Base-by-base conservation (phyloP, 2,797 vertebrate species). In the Acropternis orthonyx region DNA sequence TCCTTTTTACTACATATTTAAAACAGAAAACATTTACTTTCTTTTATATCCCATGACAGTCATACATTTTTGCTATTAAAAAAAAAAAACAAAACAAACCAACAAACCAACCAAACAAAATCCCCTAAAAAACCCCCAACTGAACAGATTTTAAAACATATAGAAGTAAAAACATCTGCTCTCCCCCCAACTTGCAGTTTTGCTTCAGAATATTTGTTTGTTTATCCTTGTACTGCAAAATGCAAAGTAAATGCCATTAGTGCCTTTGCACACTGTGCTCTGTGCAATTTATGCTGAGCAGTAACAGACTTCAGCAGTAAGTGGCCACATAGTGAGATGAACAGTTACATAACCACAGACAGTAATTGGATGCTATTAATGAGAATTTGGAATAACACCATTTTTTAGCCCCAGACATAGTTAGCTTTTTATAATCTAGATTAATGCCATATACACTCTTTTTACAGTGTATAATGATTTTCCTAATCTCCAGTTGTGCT, bases 291-390 rank as follows among this genome's bases (percentile, higher is more conserved):
- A 39, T 89, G 66, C 83, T 96, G 83, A 95, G 66, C 34, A 88
- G 87, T 74, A 92, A 24, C 81, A 81, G 71, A 77, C 88, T 76
- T 88, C 66, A 92, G 74, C 89, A 91, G 14, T 75, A 51, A 92
- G 91, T 85, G 94, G 71, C 73, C 85, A 93, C 80, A 79, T 72
- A 95, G 93, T 83, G 85, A 90, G 72, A 89, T 88, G 63, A 92
- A 77, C 69, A 68, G 77, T 95, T 92, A 91, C 36, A 78, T 90
- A 97, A 81, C 76, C 88, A 62, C 63, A 65, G 88, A 84, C 23
- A 63, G 56, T 80, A 97, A 95, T 76, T 67, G 78, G 48, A 77
- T 91, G 66, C 88, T 94, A 95, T 89, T 96, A 97, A 93, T 83
- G 80, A 92, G 78, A 80, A 90, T 84, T 94, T 59, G 88, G 52